Conservation (phyloP, 2,797 vertebrate species). For the Gymnoscopelus braueri region DNA sequence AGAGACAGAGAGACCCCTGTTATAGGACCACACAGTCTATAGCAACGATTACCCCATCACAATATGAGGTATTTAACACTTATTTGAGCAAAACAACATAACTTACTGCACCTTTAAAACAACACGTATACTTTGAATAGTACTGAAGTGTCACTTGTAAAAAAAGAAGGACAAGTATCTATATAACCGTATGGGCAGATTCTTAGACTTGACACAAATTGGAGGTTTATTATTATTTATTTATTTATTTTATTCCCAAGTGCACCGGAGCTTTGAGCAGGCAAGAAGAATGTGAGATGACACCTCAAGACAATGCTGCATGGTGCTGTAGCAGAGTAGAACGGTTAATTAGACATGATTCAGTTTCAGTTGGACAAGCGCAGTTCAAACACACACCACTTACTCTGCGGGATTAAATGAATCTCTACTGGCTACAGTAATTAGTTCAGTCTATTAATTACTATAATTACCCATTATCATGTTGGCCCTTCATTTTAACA, state of each 20-base stretch:
- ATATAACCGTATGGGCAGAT: too few species aligned
- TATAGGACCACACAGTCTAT: too few species aligned
- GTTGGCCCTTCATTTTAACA: constrained; percentile 71
- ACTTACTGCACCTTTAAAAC: too few species aligned
- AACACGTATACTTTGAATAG: too few species aligned
- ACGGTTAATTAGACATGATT: constrained; percentile 70
- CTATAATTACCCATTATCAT: constrained; percentile 75
- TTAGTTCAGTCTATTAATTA: constrained; percentile 83
- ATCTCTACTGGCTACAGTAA: constrained; percentile 73
- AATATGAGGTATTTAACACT: too few species aligned
- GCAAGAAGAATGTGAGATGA: constrained; percentile 25
- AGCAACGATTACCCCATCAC: too few species aligned
- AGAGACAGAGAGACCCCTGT: too few species aligned
- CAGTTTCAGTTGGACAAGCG: constrained; percentile 67
- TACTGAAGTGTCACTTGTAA: too few species aligned
- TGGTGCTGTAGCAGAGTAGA: constrained; percentile 37
- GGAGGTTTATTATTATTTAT: too few species aligned
- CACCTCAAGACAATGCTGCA: constrained; percentile 35
- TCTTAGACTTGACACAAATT: too few species aligned
- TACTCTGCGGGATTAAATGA: constrained; percentile 64
- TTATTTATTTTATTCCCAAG: neutral
- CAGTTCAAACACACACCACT: constrained; percentile 65
- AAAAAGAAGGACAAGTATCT: too few species aligned
- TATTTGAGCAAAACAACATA: too few species aligned
- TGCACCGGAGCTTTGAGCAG: constrained; percentile 15